Evolutionary conservation across 2,113 vertebrate genomes (phyloP).

Genomic region (Poeciliopsis prolifica): DNA sequence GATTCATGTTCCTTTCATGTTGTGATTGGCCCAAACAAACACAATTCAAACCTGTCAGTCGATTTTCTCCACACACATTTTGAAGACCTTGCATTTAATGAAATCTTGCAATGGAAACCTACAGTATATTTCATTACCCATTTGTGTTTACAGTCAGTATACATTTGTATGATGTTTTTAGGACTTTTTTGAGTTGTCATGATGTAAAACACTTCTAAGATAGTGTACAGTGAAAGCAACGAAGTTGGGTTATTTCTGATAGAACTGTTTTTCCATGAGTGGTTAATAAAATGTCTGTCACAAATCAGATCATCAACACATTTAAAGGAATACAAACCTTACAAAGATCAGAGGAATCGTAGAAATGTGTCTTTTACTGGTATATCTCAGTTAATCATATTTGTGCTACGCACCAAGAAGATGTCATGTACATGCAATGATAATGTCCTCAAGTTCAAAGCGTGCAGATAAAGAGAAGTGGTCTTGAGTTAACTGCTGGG

Average conservation of each 20-base stretch:
- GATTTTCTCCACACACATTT: not conserved
- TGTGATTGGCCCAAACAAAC: not conserved
- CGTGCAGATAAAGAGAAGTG: constrained; percentile 54
- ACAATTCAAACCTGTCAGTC: not conserved
- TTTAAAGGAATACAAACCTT: not conserved
- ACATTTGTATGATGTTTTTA: not conserved
- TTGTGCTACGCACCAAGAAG: not conserved
- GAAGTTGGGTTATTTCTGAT: not conserved
- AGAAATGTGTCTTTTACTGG: not conserved
- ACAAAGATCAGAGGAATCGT: not conserved
- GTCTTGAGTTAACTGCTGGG: constrained; percentile 38
- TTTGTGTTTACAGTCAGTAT: not conserved
- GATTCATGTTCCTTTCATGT: not conserved
- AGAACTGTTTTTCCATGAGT: not conserved
- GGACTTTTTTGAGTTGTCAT: too few species aligned
- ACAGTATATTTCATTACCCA: too few species aligned
- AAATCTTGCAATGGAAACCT: too few species aligned
- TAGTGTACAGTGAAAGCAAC: not conserved
- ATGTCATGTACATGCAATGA: not conserved
- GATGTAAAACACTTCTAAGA: too few species aligned
- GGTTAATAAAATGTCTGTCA: not conserved
- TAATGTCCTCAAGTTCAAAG: constrained; percentile 34
- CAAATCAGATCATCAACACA: too few species aligned
- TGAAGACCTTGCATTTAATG: not conserved
- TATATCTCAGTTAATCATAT: not conserved